Base-by-base conservation (phyloP, 2,797 vertebrate genomes). In the Sarcoramphus papa region DNA sequence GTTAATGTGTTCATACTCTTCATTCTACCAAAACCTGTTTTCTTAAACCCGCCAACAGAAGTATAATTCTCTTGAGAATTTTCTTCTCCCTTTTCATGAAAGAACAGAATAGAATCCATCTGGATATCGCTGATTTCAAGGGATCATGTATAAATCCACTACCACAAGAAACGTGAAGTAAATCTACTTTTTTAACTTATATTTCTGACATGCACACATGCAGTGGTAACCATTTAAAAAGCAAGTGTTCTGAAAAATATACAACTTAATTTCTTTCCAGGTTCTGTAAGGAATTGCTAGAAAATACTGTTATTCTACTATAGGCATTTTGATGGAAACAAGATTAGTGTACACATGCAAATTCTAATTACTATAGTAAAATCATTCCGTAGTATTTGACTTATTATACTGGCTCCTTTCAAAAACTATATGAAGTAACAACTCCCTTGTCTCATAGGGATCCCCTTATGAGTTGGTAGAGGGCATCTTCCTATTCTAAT, bases 301-400 rank as follows among this genome's bases (percentile, higher is more conserved):
- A 56, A 74, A 88, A 88, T 41, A 31, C 4, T 56, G 2, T 51
- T 84, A 28, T 35, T 67, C 10, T 45, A 47, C 8, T 62, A 24
- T 2, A 27, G 9, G 8, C 5, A 48, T 54, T 85, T 82, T 60
- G 33, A 62, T 62, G 11, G 51, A 78, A 81, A 63, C 3, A 59
- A 78, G 7, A 8, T 57, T 47, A 77, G 2, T 21, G 4, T 41
- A 62, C 5, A 20, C 9, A 28, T 11, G 12, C 3, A 59, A 50
- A 88, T 57, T 62, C 8, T 83, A n/a, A 80, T 62, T 57, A 9
- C 3, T 41, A 20, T 8, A 30, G 14, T 50, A 80, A 65, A 59
- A 76, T 33, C 0, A n/a, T 74, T 67, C 9, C 5, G 1, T 14
- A 21, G 8, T 5, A 30, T 76, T 80, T 74, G 3, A 3, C 40